Percentiles rank a stretch among this genome's conserved stretches.
phyloP scores from a whole-genome alignment of 2,888 invertebrate genomes.

The Theristus sp. region DNA sequence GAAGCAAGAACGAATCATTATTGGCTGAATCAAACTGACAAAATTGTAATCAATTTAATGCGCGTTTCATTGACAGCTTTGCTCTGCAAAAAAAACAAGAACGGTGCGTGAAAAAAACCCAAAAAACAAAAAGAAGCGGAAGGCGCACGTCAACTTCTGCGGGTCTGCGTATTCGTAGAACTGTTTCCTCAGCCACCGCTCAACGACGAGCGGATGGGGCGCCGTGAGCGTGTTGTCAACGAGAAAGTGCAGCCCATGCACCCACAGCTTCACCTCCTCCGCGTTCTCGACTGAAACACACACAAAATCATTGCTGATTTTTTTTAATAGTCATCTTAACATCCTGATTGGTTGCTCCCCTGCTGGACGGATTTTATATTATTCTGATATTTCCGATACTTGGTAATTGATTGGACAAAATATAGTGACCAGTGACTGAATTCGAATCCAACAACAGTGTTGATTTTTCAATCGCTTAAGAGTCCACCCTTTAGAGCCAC shows the following conservation, averaged over 20 bases:
- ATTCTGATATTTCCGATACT: no score
- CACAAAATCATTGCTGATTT: no score
- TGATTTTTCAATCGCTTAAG: no score
- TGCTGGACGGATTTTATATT: no score
- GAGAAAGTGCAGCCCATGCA: slow-evolving; percentile 6
- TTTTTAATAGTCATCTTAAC: no score
- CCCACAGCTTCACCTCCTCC: slow-evolving; percentile 7
- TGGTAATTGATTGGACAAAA: no score
- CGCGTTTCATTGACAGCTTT: not conserved
- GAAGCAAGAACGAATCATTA: no score
- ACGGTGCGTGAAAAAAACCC: not conserved
- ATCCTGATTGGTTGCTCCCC: no score
- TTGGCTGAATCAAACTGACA: no score
- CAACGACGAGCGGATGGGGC: slow-evolving; percentile 17
- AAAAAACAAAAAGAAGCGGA: not conserved
- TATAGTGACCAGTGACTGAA: no score
- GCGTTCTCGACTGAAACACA: slow-evolving; percentile 7
- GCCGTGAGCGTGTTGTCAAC: slow-evolving; percentile 7
- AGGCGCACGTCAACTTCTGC: not conserved
- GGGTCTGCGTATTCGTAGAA: slow-evolving; percentile 16
- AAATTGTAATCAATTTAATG: not conserved
- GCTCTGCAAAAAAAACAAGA: not conserved
- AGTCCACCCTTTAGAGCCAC: no score
- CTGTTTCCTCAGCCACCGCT: slow-evolving; percentile 23
- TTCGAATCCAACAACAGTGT: no score